These are phyloP conservation scores for Mohoua ochrocephala DNA, from an alignment of 2,113 vertebrate species.

Conservation along the genomic window DNA sequence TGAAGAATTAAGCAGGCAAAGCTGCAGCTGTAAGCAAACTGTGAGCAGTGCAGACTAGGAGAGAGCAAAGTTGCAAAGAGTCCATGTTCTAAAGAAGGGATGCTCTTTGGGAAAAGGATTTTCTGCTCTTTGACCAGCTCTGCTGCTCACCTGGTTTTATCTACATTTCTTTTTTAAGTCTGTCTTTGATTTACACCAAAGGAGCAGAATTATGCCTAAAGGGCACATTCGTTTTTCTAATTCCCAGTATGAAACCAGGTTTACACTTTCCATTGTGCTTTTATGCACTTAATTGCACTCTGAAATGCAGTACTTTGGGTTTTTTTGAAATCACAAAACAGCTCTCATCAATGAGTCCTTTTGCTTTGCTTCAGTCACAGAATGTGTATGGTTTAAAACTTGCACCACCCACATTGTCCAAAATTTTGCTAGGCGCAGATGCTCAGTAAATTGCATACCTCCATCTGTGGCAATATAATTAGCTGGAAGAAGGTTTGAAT, in stretches of 20 bases:
- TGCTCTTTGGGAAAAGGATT: not conserved
- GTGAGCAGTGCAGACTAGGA: not conserved
- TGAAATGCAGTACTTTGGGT: not conserved
- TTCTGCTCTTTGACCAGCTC: not conserved
- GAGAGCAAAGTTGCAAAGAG: not conserved
- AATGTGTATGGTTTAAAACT: conserved; percentile 43
- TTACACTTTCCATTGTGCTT: not conserved
- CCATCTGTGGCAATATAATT: conserved; percentile 54
- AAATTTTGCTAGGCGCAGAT: conserved; percentile 60
- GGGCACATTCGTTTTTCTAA: not conserved
- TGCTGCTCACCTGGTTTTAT: not conserved
- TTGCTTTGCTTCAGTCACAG: conserved; percentile 3
- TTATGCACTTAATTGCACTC: not conserved
- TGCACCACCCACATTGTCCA: conserved; percentile 31
- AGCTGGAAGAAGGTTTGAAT: not conserved
- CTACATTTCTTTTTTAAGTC: not conserved
- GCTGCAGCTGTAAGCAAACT: not conserved
- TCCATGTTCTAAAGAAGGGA: not conserved
- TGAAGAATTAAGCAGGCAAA: not conserved
- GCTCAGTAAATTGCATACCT: conserved; percentile 52
- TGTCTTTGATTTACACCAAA: not conserved
- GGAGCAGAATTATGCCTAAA: not conserved
- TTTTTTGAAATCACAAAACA: conserved; percentile 45
- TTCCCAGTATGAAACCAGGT: not conserved
- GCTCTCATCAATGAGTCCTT: not conserved